Base-by-base conservation (phyloP, 2,113 vertebrate genomes). In the Mirounga angustirostris region DNA sequence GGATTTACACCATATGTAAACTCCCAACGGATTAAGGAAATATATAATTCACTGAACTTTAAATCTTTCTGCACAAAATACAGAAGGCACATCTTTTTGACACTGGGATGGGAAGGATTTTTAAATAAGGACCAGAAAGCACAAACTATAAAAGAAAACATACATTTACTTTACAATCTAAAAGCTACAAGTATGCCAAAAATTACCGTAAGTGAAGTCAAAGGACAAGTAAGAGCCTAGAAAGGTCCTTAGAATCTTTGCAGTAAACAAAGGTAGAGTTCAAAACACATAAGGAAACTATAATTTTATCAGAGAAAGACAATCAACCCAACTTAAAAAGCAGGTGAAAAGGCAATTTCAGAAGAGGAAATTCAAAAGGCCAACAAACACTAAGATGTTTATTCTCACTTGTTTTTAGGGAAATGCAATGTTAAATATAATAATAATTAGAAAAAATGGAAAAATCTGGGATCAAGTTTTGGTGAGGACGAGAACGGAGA, bases 101-200 rank as follows among this genome's bases (percentile, higher is more conserved):
- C 65, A 65, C 3, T 81, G 82, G 46, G 26, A 26, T 87, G 76
- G 9, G 22, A 91, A 58, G 67, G 14, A 52, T 67, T 94, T 59
- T 76, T 59, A 88, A 94, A 87, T 82, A 92, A 94, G 69, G 74
- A 91, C 67, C 30, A 86, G 52, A 73, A 58, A 59, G 24, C 36
- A 74, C 58, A 88, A 91, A 59, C 36, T 80, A 90, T 13, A 86
- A 82, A 91, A 81, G 78, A 63, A 94, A 82, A 82, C 30, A 74
- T 21, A 76, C 7, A 43, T 86, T 78, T 81, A 73, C 18, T 87
- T 94, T 21, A 67, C 0, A 74, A 82, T 43, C 82, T 83, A 54
- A 95, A 95, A 83, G 33, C 33, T 59, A 40, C 33, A 52, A 43
- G 56, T 40, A 36, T 30, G 33, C 74, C 76, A 58, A 58, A 81